Evolutionary conservation across 2,888 invertebrate species (phyloP).

Genomic region (Meliscaeva auricollis): DNA sequence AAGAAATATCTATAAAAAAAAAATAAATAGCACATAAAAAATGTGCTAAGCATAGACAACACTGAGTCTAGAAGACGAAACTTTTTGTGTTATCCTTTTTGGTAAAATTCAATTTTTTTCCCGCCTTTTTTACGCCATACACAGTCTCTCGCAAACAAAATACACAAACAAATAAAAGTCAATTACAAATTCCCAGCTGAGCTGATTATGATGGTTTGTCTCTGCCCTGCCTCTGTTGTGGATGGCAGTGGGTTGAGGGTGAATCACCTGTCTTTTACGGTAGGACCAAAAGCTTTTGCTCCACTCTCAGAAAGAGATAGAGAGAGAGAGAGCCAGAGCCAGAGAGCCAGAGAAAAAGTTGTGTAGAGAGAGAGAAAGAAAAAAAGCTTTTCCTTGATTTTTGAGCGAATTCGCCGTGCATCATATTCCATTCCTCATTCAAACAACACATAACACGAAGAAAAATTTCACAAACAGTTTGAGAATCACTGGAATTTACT

Average conservation of each 20-base stretch:
- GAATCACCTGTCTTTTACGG: constrained; percentile 65
- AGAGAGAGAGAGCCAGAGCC: not conserved
- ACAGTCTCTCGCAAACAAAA: not conserved
- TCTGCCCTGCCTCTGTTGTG: constrained; percentile 7
- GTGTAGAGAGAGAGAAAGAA: not conserved
- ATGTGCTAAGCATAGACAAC: constrained; percentile 51
- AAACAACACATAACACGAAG: not conserved
- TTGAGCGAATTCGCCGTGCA: constrained; percentile 53
- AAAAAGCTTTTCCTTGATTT: constrained; percentile 29
- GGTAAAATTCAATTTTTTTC: constrained; percentile 58
- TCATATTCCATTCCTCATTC: too few species aligned
- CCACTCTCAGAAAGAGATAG: not conserved
- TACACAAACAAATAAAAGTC: constrained; percentile 52
- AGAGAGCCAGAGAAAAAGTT: constrained; percentile 13
- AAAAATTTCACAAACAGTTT: constrained; percentile 54
- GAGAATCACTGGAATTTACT: constrained; percentile 15
- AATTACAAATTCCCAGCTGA: constrained; percentile 74
- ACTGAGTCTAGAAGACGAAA: constrained; percentile 16
- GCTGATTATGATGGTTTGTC: constrained; percentile 43
- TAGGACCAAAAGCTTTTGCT: constrained; percentile 48
- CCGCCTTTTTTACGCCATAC: constrained; percentile 67
- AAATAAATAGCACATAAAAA: constrained; percentile 18
- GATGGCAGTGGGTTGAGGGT: constrained; percentile 3
- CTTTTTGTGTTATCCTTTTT: constrained; percentile 52
- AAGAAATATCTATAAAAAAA: not conserved